Base-by-base conservation (phyloP, 2,113 vertebrate genomes). In the Malurus alboscapulatus region DNA sequence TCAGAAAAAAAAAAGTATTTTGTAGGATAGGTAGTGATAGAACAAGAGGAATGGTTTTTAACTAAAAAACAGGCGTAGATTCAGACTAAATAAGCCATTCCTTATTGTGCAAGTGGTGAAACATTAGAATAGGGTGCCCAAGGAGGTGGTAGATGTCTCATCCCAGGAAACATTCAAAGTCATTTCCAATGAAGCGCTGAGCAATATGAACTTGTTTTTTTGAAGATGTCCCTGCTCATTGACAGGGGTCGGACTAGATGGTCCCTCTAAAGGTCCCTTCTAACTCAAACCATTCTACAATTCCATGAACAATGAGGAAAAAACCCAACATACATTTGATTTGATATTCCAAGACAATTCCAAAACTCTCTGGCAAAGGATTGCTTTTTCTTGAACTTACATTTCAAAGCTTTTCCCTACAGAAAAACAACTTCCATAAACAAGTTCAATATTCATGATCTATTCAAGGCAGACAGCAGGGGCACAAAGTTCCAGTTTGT, bases 321-420 rank as follows among this genome's bases (percentile, higher is more conserved):
- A 4, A 6, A 0, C 10, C 1, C 34, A 62, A 12, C 1, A 25
- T 34, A 16, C 7, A 7, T 17, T 48, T 36, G 4, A 61, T 80
- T n/a, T 36, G 13, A 44, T 54, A 76, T 51, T 65, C 45, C 17
- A 81, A 84, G 30, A 19, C n/a, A 87, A 58, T 54, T 71, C 30
- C 48, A 58, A 81, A 92, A 50, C 12, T 81, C 27, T 7, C 21
- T 54, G 13, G 30, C 3, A 50, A 47, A 84, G 9, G 6, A 58
- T 1, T 47, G 20, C 2, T 67, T 84, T 44, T 73, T 21, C 38
- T 61, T 86, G 45, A 61, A 61, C 3, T 75, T n/a, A 51, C 1
- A n/a, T 50, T 12, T 26, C 12, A 21, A 14, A 29, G 8, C 14
- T 82, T 61, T 24, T 55, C 22, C 68, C 55, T 72, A 75, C 0